Evolutionary conservation across 2,888 invertebrate genomes (phyloP).

Genomic region (Acleris laterana): DNA sequence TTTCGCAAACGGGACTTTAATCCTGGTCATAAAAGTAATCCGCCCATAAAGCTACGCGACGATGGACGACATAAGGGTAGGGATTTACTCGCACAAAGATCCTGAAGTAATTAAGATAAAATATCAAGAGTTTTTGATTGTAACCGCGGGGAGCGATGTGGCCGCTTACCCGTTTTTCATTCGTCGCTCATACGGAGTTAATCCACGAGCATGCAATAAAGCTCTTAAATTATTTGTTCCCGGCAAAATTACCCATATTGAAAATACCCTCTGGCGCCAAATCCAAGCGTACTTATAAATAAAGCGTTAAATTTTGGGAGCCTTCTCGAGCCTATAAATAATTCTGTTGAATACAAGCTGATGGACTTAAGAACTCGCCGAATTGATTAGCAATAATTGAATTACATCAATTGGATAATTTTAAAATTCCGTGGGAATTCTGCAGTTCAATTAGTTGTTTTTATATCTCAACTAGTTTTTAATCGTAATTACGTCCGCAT

Average conservation of each 20-base stretch:
- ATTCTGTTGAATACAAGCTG: slow-evolving; percentile 58
- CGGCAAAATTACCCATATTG: slow-evolving; percentile 83
- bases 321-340: slow-evolving; percentile 52
- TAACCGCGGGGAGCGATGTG: slow-evolving; percentile 60
- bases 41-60: slow-evolving; percentile 82
- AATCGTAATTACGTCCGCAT: background rate
- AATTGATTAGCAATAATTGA: slow-evolving; percentile 69
- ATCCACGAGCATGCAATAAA: slow-evolving; percentile 82
- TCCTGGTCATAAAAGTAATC: slow-evolving; percentile 83
- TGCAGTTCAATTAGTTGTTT: background rate
- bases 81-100: slow-evolving; percentile 81
- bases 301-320: slow-evolving; percentile 45
- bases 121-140: slow-evolving; percentile 78
- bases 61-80: slow-evolving; percentile 83
- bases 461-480: background rate
- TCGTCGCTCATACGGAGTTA: slow-evolving; percentile 80
- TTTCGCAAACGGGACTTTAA: slow-evolving; percentile 80
- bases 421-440: slow-evolving; percentile 52
- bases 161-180: slow-evolving; percentile 75
- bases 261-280: slow-evolving; percentile 81
- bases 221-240: slow-evolving; percentile 81
- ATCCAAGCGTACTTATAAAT: slow-evolving; percentile 34
- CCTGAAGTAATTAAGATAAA: slow-evolving; percentile 84
- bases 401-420: slow-evolving; percentile 62
- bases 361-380: slow-evolving; percentile 55